Conservation (phyloP, 2,113 vertebrate genomes). For the Antechinus stuartii region DNA sequence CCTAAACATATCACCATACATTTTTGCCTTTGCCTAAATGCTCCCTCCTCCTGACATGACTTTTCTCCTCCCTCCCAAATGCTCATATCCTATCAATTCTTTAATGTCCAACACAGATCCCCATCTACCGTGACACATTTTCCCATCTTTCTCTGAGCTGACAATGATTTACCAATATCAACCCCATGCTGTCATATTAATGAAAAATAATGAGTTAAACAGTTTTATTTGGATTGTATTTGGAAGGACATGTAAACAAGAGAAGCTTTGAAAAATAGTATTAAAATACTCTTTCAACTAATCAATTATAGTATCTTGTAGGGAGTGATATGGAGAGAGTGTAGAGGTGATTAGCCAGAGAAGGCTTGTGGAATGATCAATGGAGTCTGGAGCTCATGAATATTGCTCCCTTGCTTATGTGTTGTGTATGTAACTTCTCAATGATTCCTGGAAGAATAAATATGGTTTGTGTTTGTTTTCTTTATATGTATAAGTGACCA, state of each 20-base stretch:
- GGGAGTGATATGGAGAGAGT: not conserved
- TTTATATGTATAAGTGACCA: not conserved
- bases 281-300: not conserved
- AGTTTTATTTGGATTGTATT: not conserved
- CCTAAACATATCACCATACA: not conserved
- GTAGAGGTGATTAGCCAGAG: not conserved
- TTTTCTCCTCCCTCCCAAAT: not conserved
- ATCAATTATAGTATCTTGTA: not conserved
- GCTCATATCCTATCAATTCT: not conserved
- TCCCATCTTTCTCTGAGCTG: not conserved
- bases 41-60: not conserved
- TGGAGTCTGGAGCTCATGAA: not conserved
- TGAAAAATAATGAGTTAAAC: not conserved
- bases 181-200: not conserved
- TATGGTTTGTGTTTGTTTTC: not conserved
- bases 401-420: not conserved
- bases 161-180: not conserved
- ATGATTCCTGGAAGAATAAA: not conserved
- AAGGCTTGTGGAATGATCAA: not conserved
- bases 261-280: not conserved
- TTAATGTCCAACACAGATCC: not conserved
- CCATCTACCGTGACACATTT: not conserved
- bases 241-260: not conserved
- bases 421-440: not conserved
- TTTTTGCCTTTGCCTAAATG: not conserved